Percentiles rank a stretch among this genome's conserved stretches.
Evolutionary conservation across 37 sponge, comb jelly and placozoan genomes (phyloP).

Genomic region (Haliclona indistincta): DNA sequence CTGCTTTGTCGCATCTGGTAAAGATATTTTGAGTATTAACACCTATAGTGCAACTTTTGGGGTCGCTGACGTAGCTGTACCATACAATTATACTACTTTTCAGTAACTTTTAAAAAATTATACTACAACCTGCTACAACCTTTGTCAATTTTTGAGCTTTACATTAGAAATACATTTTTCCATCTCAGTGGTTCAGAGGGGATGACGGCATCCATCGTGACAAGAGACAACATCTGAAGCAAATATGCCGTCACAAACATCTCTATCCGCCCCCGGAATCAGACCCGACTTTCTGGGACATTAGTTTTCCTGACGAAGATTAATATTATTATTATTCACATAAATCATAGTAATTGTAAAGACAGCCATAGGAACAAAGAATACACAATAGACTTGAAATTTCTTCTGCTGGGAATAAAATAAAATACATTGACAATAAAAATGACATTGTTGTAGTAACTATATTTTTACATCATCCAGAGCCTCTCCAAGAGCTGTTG

Average conservation of each 20-base stretch:
- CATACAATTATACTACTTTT: neutral
- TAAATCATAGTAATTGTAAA: too few species aligned
- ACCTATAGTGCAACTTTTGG: neutral
- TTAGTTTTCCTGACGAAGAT: slow-evolving; percentile 53
- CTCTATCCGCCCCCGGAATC: slow-evolving; percentile 58
- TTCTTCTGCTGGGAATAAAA: too few species aligned
- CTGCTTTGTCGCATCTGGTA: too few species aligned
- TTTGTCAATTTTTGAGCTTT: neutral
- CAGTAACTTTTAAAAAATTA: neutral
- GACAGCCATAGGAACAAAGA: too few species aligned
- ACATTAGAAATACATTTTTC: neutral
- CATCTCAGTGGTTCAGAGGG: slow-evolving; percentile 49
- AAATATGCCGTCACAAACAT: slow-evolving; percentile 62
- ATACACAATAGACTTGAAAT: too few species aligned
- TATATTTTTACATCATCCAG: too few species aligned
- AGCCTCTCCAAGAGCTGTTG: too few species aligned
- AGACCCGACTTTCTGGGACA: slow-evolving; percentile 49
- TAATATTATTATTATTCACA: too few species aligned
- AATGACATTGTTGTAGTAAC: too few species aligned
- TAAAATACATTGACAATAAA: too few species aligned
- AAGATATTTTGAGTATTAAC: neutral
- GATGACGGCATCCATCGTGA: slow-evolving; percentile 25
- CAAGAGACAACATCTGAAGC: slow-evolving; percentile 25
- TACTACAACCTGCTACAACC: neutral
- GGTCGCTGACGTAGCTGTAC: neutral